These are phyloP conservation scores for Drosophila bipectinata DNA, from an alignment of 1,140 invertebrate species.

Conservation along the genomic window DNA sequence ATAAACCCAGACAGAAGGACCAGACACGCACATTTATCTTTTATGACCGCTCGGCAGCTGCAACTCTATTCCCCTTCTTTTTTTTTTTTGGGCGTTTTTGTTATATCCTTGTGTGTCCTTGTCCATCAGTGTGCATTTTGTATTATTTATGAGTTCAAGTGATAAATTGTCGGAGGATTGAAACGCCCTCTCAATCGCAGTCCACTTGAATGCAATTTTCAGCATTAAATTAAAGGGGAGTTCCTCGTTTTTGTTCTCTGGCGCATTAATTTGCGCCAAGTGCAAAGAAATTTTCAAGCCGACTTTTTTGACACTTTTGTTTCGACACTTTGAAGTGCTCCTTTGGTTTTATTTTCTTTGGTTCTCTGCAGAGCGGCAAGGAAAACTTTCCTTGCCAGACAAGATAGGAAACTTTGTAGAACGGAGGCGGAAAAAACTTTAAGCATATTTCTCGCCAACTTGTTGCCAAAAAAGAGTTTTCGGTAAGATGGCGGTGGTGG, in stretches of 20 bases:
- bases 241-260: slow-evolving; percentile 28
- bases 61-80: slow-evolving; percentile 23
- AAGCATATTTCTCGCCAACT: slow-evolving; percentile 67
- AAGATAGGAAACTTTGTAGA: slow-evolving; percentile 58
- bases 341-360: slow-evolving; percentile 4
- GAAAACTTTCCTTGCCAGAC: slow-evolving; percentile 42
- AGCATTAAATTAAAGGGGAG: slow-evolving; percentile 65
- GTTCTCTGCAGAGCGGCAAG: not conserved
- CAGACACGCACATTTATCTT: slow-evolving; percentile 49
- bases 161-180: slow-evolving; percentile 60
- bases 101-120: slow-evolving; percentile 23
- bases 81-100: slow-evolving; percentile 5
- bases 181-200: slow-evolving; percentile 43
- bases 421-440: slow-evolving; percentile 50
- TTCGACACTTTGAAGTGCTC: slow-evolving; percentile 79
- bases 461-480: slow-evolving; percentile 68
- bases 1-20: slow-evolving; percentile 59
- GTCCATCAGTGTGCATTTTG: slow-evolving; percentile 57
- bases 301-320: slow-evolving; percentile 74
- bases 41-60: slow-evolving; percentile 40
- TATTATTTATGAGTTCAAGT: slow-evolving; percentile 69
- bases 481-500: slow-evolving; percentile 18
- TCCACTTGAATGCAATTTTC: slow-evolving; percentile 58
- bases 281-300: slow-evolving; percentile 46
- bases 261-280: slow-evolving; percentile 60